These are phyloP conservation scores for Prunella strophiata DNA, from an alignment of 2,797 vertebrate genomes.

Conservation along the genomic window DNA sequence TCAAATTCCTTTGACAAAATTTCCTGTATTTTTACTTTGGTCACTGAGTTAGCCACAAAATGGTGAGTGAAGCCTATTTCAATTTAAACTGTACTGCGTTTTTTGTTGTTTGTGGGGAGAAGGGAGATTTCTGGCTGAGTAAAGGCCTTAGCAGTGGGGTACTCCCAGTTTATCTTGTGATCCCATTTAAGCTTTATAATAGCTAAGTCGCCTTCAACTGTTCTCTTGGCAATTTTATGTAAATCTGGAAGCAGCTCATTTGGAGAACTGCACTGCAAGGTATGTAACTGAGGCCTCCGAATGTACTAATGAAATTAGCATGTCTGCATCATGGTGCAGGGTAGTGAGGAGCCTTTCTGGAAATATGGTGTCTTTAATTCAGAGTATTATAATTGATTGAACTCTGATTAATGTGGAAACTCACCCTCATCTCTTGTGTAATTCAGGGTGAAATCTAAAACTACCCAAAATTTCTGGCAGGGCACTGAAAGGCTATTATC, in stretches of 20 bases:
- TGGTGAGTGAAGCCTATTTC: background rate
- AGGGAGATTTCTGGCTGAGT: background rate
- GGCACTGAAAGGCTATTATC: slow-evolving; percentile 41
- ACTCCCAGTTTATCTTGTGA: accelerated
- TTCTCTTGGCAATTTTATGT: background rate
- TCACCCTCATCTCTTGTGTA: slow-evolving; percentile 35
- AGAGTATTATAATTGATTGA: slow-evolving; percentile 4
- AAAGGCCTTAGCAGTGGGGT: background rate
- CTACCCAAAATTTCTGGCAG: background rate
- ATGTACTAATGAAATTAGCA: background rate
- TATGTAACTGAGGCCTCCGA: background rate
- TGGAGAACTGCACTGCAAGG: background rate
- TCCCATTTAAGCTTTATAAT: background rate
- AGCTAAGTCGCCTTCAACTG: background rate
- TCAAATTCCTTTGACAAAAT: background rate
- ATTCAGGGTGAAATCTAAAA: slow-evolving; percentile 49
- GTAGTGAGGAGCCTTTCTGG: background rate
- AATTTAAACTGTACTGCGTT: background rate
- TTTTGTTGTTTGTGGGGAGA: background rate
- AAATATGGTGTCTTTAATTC: background rate
- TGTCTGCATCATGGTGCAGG: background rate
- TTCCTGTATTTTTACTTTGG: background rate
- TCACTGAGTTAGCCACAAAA: background rate
- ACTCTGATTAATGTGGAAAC: slow-evolving; percentile 28
- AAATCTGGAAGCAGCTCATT: background rate